A percentile compares a stretch with the other conserved stretches of the same genome.
These are phyloP conservation scores for Neomonachus schauinslandi DNA, from an alignment of 2,113 vertebrate genomes.

Conservation along the genomic window DNA sequence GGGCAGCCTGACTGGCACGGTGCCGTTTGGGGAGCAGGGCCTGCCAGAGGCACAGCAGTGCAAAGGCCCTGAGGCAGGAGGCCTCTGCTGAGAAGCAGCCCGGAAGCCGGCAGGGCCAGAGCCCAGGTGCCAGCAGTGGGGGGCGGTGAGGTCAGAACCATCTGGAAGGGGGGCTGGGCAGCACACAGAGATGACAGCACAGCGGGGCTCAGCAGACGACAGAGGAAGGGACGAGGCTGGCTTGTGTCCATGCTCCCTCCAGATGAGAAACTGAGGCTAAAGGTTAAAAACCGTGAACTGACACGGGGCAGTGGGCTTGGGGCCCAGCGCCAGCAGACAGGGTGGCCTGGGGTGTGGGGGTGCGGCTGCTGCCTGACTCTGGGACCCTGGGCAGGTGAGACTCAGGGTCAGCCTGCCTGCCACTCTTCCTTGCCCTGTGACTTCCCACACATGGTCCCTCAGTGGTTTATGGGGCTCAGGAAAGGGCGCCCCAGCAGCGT, in stretches of 20 bases:
- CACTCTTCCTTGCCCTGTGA: accelerated
- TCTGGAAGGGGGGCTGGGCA: background rate
- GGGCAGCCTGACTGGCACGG: background rate
- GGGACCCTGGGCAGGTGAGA: no score
- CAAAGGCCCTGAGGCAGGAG: background rate
- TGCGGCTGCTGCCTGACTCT: accelerated
- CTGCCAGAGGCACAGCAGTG: accelerated
- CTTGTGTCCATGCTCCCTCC: accelerated
- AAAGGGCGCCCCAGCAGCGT: accelerated
- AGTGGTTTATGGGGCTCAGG: background rate
- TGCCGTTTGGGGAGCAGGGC: accelerated
- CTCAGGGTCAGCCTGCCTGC: background rate
- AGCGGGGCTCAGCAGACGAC: accelerated
- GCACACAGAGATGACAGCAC: accelerated
- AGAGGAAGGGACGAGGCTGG: background rate
- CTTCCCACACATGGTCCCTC: background rate
- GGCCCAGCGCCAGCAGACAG: accelerated
- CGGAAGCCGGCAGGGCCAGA: accelerated
- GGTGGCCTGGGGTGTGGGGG: background rate
- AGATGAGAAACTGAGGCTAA: accelerated
- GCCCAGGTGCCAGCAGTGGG: accelerated
- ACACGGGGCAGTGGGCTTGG: accelerated
- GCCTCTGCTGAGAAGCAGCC: background rate
- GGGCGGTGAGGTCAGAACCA: no score
- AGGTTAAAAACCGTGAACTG: background rate